These are phyloP conservation scores for Psix sp. DNA, from an alignment of 1,140 invertebrate species.

Conservation along the genomic window DNA sequence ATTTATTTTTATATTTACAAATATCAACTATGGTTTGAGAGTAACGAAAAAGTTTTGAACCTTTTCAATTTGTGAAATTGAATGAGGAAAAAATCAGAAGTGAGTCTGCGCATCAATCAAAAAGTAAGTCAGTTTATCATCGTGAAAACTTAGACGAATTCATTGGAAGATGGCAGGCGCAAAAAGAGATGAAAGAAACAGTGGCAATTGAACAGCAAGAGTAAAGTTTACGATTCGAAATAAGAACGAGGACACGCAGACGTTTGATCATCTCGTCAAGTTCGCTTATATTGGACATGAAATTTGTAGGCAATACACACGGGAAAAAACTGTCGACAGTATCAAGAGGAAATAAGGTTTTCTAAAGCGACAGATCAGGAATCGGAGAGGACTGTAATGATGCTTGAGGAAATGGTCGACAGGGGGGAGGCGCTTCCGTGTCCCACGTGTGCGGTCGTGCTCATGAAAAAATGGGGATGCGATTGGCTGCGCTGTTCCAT, in stretches of 20 bases:
- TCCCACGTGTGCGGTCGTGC: conserved; percentile 87
- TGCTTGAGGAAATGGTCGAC: conserved; percentile 88
- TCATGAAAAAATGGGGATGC: conserved; percentile 96
- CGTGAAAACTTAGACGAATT: conserved; percentile 12
- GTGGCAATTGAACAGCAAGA: conserved; percentile 23
- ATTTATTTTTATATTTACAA: too few species aligned
- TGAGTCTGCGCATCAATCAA: conserved; percentile 7
- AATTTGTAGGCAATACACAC: conserved; percentile 86
- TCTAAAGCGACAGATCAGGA: conserved; percentile 82
- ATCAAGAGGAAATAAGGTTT: conserved; percentile 85
- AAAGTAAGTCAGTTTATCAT: conserved; percentile 3
- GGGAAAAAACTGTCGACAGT: conserved; percentile 89
- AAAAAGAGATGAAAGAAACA: conserved; percentile 27
- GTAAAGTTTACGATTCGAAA: conserved; percentile 25
- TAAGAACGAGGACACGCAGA: conserved; percentile 10
- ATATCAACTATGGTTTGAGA: too few species aligned
- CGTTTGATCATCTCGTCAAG: conserved; percentile 38
- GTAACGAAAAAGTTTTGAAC: too few species aligned
- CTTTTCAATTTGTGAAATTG: not conserved
- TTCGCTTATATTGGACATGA: conserved; percentile 37
- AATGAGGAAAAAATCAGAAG: not conserved
- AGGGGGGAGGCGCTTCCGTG: conserved; percentile 91
- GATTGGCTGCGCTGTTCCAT: conserved; percentile 95
- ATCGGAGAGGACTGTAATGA: conserved; percentile 85
- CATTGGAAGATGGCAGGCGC: conserved; percentile 12